These are phyloP conservation scores for Venustoraphidia nigricollis DNA, from an alignment of 2,888 invertebrate species.

Conservation along the genomic window DNA sequence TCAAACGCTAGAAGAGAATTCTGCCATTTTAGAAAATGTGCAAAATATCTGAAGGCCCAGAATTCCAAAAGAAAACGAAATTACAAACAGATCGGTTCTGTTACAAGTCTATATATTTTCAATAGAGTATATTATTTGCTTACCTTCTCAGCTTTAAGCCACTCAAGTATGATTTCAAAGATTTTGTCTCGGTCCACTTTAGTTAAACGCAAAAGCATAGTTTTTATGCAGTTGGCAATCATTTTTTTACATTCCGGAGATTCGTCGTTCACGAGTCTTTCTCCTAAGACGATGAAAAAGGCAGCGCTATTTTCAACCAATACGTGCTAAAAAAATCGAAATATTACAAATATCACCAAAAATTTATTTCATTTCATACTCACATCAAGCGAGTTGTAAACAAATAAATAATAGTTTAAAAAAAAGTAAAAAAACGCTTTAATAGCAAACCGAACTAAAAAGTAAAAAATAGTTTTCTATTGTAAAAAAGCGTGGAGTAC, in stretches of 20 bases:
- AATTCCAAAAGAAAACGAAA: neutral
- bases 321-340: slow-evolving; percentile 31
- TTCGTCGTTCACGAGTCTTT: slow-evolving; percentile 68
- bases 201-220: slow-evolving; percentile 44
- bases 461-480: too few relatives aligned
- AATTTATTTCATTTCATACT: neutral
- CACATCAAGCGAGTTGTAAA: too few relatives aligned
- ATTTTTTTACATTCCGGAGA: slow-evolving; percentile 59
- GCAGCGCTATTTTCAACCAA: slow-evolving; percentile 45
- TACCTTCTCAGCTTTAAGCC: slow-evolving; percentile 52
- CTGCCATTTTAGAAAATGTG: neutral
- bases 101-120: slow-evolving; percentile 14
- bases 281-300: slow-evolving; percentile 60
- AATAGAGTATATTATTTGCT: slow-evolving; percentile 14
- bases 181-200: slow-evolving; percentile 44
- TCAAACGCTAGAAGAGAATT: too few relatives aligned
- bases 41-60: neutral
- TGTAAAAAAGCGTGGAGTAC: too few relatives aligned
- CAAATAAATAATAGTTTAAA: too few relatives aligned
- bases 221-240: slow-evolving; percentile 55
- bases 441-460: too few relatives aligned
- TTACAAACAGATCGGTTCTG: neutral
- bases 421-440: too few relatives aligned
- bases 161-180: slow-evolving; percentile 52
- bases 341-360: slow-evolving; percentile 15